Evolutionary conservation across 2,797 vertebrate genomes (phyloP).

Genomic region (Corythornis leucogaster): DNA sequence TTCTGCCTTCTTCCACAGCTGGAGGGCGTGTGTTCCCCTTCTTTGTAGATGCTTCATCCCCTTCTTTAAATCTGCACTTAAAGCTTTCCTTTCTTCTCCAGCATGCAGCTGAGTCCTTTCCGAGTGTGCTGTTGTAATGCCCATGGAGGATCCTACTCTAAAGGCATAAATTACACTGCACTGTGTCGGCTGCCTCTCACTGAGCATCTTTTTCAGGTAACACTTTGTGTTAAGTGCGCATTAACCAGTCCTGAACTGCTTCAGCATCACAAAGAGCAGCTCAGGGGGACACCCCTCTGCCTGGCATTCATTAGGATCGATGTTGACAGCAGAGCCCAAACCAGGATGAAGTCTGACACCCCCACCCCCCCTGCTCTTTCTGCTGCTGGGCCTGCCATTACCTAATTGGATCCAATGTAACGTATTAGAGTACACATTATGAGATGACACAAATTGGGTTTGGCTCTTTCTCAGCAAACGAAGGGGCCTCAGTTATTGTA

Average conservation of each 20-base stretch:
- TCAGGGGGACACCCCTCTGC: background rate
- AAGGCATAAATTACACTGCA: conserved; percentile 45
- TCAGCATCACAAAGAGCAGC: background rate
- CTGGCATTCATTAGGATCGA: conserved; percentile 20
- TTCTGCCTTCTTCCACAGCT: conserved; percentile 67
- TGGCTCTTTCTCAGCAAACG: background rate
- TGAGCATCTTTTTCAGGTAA: conserved; percentile 44
- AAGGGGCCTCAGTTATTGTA: background rate
- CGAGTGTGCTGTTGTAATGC: conserved; percentile 2
- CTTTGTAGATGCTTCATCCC: conserved; percentile 56
- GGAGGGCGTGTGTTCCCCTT: conserved; percentile 65
- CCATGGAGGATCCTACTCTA: conserved; percentile 48
- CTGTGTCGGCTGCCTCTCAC: background rate
- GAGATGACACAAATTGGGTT: conserved; percentile 52
- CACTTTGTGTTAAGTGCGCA: conserved; percentile 48
- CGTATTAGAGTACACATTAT: conserved; percentile 19
- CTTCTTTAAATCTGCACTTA: conserved; percentile 55
- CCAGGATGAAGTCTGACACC: background rate
- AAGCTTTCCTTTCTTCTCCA: conserved; percentile 54
- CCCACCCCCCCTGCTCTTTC: background rate
- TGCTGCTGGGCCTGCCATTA: conserved; percentile 25
- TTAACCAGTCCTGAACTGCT: conserved; percentile 26
- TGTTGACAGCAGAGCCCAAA: background rate
- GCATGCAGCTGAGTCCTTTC: conserved; percentile 34
- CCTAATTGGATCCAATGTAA: conserved; percentile 56